These are phyloP conservation scores for Serrognathus titanus DNA, from an alignment of 2,888 invertebrate genomes.

Conservation along the genomic window DNA sequence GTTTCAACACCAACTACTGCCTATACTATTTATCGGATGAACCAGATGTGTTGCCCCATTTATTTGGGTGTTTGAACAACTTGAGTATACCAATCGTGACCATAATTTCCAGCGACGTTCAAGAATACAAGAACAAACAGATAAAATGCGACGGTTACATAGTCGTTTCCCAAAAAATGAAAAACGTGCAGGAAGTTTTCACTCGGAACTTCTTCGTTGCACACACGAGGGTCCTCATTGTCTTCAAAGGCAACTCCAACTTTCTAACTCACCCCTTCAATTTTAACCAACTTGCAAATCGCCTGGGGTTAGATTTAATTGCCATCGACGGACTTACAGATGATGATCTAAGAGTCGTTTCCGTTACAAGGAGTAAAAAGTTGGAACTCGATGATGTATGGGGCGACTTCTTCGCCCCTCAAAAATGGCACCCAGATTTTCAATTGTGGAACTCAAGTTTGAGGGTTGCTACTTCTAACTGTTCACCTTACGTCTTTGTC, in stretches of 20 bases:
- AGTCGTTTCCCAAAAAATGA: background rate
- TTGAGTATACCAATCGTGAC: background rate
- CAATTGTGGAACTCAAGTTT: background rate
- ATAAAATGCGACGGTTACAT: background rate
- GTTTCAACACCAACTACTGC: background rate
- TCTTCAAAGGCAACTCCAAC: background rate
- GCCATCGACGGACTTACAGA: background rate
- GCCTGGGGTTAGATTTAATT: constrained; percentile 9
- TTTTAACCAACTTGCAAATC: background rate
- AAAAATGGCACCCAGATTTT: background rate
- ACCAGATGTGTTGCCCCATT: background rate
- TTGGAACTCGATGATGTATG: background rate
- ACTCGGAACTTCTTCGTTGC: background rate
- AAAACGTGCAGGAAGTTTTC: background rate
- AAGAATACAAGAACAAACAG: background rate
- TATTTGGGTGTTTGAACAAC: background rate
- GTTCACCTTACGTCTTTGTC: constrained; percentile 7
- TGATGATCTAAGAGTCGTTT: background rate
- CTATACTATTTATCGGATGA: background rate
- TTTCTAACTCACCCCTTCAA: background rate
- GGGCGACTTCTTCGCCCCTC: background rate
- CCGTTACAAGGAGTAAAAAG: constrained; percentile 5
- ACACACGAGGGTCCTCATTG: background rate
- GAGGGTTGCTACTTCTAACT: constrained; percentile 3
- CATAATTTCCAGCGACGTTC: background rate